These are phyloP conservation scores for Pseudochromis fuscus DNA, from an alignment of 2,797 vertebrate species.

Conservation along the genomic window DNA sequence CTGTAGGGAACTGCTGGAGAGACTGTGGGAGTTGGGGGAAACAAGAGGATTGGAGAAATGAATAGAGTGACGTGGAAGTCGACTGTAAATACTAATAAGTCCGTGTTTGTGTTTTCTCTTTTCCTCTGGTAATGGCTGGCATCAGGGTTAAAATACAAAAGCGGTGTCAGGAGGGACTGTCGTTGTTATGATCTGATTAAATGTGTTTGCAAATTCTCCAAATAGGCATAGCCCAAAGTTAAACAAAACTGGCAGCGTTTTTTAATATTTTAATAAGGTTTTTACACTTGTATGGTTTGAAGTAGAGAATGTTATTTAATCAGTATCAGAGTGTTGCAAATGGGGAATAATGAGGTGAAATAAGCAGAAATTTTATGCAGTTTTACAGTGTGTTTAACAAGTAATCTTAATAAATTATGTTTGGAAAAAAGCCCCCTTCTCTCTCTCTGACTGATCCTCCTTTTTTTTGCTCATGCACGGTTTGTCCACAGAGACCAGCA, in stretches of 20 bases:
- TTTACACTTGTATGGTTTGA: conserved; percentile 16
- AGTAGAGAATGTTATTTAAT: conserved; percentile 19
- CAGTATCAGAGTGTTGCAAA: conserved; percentile 11
- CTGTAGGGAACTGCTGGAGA: conserved; percentile 51
- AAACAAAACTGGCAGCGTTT: conserved; percentile 11
- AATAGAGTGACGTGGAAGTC: conserved; percentile 52
- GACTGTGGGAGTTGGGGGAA: conserved; percentile 55
- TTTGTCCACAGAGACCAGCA: background rate
- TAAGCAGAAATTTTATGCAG: background rate
- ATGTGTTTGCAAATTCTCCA: conserved; percentile 32
- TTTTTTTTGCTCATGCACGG: background rate
- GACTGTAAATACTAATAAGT: conserved; percentile 42
- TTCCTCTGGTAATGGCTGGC: background rate
- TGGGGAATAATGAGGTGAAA: background rate
- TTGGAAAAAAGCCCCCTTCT: background rate
- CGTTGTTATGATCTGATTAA: conserved; percentile 30
- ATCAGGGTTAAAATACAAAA: conserved; percentile 31
- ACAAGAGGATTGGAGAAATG: conserved; percentile 58
- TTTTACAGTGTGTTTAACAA: conserved; percentile 8
- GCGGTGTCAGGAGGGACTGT: background rate
- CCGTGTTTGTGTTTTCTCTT: conserved; percentile 16
- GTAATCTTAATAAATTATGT: background rate
- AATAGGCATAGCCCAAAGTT: conserved; percentile 17
- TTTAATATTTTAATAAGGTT: conserved; percentile 16
- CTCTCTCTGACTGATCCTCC: background rate